Evolutionary conservation across 1,140 invertebrate genomes (phyloP), one percentile per base, ranked within the genome.

Genomic region (Geopemphigus sp.): DNA sequence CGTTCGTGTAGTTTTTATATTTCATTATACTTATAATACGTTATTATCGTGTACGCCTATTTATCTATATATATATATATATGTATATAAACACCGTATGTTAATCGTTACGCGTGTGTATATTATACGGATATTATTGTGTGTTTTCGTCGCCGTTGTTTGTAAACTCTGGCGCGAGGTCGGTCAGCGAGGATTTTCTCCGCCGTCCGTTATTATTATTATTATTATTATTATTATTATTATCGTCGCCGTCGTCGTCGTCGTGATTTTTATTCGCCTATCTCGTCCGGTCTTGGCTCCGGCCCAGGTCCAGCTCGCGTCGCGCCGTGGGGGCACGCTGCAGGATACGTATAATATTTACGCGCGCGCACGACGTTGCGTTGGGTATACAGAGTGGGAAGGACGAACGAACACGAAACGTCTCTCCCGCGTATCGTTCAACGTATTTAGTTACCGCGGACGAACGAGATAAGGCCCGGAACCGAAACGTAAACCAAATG

Each of bases 1-100:
- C 47, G 24, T 74, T 74, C 26, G 53, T 74, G 53, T 56, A 57
- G 19, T 74, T 74, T 74, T 32, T 57, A 53, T 54, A 19, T 74
- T 72, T 72, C n/a, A 22, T 66, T 66, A 66, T 32, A 2, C 5
- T 39, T 12, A 26, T 15, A n/a, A 59, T 26, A 12, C 22, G n/a
- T 57, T 57, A 22, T 57, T 57, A 22, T 22, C 10, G 22, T 24
- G 57, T 59, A 57, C n/a, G 17, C n/a, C 19, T 57, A 24, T 57
- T n/a, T 53, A n/a, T n/a, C n/a, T n/a, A n/a, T n/a, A n/a, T n/a
- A n/a, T n/a, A n/a, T n/a, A n/a, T n/a, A n/a, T n/a, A 57, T 11
- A 26, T 59, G n/a, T n/a, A n/a, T n/a, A n/a, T n/a, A n/a, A n/a
- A 26, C 22, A 59, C 15, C 22, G 14, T 59, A 64, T 32, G n/a